Evolutionary conservation across 2,113 vertebrate species (phyloP).

Genomic region (Guaruba guarouba): DNA sequence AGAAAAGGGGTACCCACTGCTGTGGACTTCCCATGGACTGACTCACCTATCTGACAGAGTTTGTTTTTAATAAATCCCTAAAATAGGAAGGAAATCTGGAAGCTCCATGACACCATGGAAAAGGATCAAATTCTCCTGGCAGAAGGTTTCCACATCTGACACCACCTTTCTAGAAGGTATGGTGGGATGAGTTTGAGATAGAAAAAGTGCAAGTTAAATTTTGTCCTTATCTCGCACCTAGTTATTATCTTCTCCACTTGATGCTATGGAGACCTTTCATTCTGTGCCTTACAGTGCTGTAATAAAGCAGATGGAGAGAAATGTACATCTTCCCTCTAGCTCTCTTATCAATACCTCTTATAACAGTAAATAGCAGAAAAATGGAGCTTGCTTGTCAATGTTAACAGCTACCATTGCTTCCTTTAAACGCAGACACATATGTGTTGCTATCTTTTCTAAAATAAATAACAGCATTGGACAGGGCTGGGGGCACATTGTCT

Average conservation of each 20-base stretch:
- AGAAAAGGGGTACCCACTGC: not conserved
- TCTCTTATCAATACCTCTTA: constrained; percentile 37
- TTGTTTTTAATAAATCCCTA: not conserved
- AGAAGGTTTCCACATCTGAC: not conserved
- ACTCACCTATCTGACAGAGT: not conserved
- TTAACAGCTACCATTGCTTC: not conserved
- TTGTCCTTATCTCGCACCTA: not conserved
- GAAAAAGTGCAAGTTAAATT: not conserved
- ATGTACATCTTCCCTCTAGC: not conserved
- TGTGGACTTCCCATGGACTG: not conserved
- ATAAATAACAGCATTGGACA: not conserved
- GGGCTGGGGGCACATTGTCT: not conserved
- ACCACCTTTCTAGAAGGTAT: not conserved
- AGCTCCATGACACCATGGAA: not conserved
- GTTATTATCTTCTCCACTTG: constrained; percentile 10
- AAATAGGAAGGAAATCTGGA: not conserved
- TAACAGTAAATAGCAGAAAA: constrained; percentile 32
- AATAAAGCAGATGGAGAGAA: constrained; percentile 41
- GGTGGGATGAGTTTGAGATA: not conserved
- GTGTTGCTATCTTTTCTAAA: constrained; percentile 10
- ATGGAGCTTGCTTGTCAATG: not conserved
- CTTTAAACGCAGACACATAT: not conserved
- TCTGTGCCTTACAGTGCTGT: not conserved
- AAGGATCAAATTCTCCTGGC: not conserved
- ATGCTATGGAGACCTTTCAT: not conserved